phyloP scores from a whole-genome alignment of 2,888 invertebrate species.

The Pammene aurita region DNA sequence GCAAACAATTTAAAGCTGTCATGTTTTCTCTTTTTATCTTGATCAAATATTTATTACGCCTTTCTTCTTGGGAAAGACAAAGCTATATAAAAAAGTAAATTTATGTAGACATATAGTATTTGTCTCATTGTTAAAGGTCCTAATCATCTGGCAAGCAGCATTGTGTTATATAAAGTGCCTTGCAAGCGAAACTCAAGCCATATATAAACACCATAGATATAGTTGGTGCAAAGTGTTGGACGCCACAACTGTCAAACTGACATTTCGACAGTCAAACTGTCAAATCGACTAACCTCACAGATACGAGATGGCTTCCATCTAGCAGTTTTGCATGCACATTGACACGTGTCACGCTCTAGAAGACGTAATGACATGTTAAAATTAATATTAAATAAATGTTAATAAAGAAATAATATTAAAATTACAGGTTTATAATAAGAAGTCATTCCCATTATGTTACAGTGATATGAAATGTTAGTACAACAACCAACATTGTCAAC shows the following conservation, averaged over 20 bases:
- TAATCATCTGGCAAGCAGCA: not conserved
- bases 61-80: not conserved
- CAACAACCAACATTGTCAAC: not conserved
- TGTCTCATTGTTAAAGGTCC: not conserved
- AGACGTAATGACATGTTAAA: conserved; percentile 57
- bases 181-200: conserved; percentile 29
- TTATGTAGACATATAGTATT: not conserved
- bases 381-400: conserved; percentile 44
- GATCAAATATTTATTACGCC: too few species aligned
- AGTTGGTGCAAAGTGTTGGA: conserved; percentile 48
- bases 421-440: conserved; percentile 24
- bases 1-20: not conserved
- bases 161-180: not conserved
- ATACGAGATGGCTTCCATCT: conserved; percentile 72
- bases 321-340: conserved; percentile 77
- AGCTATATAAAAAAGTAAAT: not conserved
- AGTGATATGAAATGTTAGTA: conserved; percentile 16
- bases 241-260: conserved; percentile 60
- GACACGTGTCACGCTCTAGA: conserved; percentile 80
- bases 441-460: conserved; percentile 11
- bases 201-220: conserved; percentile 46
- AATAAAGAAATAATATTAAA: conserved; percentile 36
- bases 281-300: conserved; percentile 71
- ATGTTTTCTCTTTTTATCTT: not conserved
- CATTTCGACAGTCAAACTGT: conserved; percentile 59